phyloP scores from a whole-genome alignment of 2,113 vertebrate genomes.

The Anolis sagrei region DNA sequence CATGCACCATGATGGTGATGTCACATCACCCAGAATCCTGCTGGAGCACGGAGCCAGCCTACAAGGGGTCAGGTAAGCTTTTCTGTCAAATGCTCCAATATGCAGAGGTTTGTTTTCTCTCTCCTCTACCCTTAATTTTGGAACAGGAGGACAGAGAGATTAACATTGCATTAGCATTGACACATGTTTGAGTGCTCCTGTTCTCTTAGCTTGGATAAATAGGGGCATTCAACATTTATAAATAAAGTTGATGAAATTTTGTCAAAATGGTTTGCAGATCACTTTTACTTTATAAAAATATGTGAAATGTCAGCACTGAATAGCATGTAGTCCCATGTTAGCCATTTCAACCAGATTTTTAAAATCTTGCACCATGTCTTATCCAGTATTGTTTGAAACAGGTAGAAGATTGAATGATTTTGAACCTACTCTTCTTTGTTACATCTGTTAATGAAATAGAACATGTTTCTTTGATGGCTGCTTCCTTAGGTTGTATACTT shows the following conservation, averaged over 20 bases:
- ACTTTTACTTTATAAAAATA: conserved; percentile 58
- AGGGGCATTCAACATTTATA: conserved; percentile 19
- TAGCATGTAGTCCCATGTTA: conserved; percentile 8
- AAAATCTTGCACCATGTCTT: conserved; percentile 8
- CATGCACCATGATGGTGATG: conserved; percentile 69
- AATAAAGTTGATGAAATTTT: conserved; percentile 30
- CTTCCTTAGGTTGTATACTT: neutral
- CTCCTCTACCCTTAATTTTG: conserved; percentile 34
- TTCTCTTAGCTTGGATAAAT: conserved; percentile 70
- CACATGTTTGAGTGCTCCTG: conserved; percentile 14
- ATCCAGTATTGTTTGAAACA: conserved; percentile 14
- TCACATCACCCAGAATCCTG: conserved; percentile 70
- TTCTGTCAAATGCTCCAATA: conserved; percentile 1
- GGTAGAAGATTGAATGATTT: conserved; percentile 8
- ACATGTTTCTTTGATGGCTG: neutral
- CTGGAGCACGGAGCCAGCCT: conserved; percentile 73
- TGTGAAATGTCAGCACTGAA: neutral
- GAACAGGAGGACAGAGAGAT: conserved; percentile 49
- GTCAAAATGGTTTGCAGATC: conserved; percentile 74
- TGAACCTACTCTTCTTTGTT: neutral
- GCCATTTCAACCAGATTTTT: conserved; percentile 13
- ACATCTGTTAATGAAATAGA: neutral
- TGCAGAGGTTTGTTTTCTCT: conserved; percentile 3
- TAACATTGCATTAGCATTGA: neutral
- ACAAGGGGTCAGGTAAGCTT: conserved; percentile 72